phyloP scores from a whole-genome alignment of 2,797 vertebrate genomes.

The Novumbra hubbsi region DNA sequence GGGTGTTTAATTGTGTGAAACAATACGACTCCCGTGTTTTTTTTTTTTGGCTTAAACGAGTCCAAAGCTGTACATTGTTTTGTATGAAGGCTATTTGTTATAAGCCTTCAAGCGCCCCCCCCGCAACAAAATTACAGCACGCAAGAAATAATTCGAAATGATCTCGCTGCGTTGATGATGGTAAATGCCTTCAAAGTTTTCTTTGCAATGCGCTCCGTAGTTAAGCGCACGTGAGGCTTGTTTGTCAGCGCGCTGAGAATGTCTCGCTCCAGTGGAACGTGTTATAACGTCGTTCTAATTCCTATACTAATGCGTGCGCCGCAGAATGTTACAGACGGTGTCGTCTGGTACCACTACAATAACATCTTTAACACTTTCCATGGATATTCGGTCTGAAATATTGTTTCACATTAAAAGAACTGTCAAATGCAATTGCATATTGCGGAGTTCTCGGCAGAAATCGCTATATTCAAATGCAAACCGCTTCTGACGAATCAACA shows the following conservation, averaged over 20 bases:
- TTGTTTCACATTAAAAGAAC: not conserved
- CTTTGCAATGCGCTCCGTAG: not conserved
- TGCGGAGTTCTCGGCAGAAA: constrained; percentile 85
- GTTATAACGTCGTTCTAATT: not conserved
- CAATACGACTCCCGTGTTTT: not conserved
- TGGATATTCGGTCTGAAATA: not conserved
- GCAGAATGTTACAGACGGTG: not conserved
- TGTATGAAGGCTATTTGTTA: constrained; percentile 65
- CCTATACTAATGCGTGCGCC: not conserved
- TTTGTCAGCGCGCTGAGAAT: not conserved
- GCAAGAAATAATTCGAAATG: not conserved
- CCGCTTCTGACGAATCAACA: constrained; percentile 85
- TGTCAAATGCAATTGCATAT: constrained; percentile 67
- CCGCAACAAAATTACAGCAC: constrained; percentile 19
- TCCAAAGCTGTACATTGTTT: constrained; percentile 58
- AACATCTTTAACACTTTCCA: not conserved
- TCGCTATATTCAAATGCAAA: constrained; percentile 96
- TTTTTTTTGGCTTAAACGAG: constrained; percentile 25
- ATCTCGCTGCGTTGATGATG: not conserved
- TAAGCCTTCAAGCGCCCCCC: constrained; percentile 51
- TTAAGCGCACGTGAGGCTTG: not conserved
- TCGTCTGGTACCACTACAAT: not conserved
- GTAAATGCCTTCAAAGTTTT: not conserved
- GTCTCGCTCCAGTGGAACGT: not conserved
- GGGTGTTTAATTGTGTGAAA: not conserved